Evolutionary conservation across 2,797 vertebrate species (phyloP).

Genomic region (Cyclura pinguis): DNA sequence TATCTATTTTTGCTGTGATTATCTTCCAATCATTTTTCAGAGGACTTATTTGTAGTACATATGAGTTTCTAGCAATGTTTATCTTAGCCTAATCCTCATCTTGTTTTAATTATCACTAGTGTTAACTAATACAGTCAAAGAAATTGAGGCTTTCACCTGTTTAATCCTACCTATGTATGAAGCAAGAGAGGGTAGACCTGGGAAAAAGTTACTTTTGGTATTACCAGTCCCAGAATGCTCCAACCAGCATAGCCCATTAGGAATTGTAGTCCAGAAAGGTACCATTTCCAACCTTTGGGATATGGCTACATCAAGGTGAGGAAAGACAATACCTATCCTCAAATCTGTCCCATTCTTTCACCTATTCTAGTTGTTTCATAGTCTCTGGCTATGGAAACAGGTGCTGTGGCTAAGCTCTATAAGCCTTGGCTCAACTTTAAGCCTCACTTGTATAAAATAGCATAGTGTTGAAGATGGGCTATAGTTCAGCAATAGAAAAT

Average conservation of each 20-base stretch:
- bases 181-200: not conserved
- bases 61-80: not conserved
- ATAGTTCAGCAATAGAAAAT: not conserved
- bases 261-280: no score
- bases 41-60: no score
- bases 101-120: not conserved
- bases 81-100: not conserved
- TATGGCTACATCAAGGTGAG: not conserved
- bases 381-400: not conserved
- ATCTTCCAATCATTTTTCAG: not conserved
- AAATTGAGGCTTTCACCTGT: not conserved
- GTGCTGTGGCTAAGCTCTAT: not conserved
- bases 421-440: conserved; percentile 12
- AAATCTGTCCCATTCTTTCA: not conserved
- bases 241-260: no score
- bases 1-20: not conserved
- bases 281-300: not conserved
- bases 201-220: no score
- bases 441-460: not conserved
- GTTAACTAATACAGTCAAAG: not conserved
- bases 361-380: not conserved
- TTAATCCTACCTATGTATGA: not conserved
- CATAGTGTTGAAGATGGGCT: not conserved
- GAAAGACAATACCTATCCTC: not conserved
- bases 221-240: no score